These are phyloP conservation scores for Pongo abelii DNA, from an alignment of 2,113 vertebrate genomes.

Conservation along the genomic window DNA sequence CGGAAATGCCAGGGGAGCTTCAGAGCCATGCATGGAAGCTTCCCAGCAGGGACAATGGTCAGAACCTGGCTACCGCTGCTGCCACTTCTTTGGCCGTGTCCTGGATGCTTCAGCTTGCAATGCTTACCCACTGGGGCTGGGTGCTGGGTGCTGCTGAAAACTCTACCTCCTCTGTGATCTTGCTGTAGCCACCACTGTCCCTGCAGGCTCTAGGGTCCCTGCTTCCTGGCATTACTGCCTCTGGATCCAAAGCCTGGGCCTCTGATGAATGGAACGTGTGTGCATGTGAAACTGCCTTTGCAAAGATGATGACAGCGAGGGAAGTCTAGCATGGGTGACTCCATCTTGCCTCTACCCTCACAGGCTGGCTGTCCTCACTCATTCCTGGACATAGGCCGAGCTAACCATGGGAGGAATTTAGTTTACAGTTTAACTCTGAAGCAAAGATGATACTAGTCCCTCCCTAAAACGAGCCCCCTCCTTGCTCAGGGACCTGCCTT, in stretches of 20 bases:
- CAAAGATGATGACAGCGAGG: too few relatives aligned
- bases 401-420: too few relatives aligned
- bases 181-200: not conserved
- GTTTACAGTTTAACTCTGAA: too few relatives aligned
- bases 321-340: too few relatives aligned
- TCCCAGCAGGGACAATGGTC: not conserved
- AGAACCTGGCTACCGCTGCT: not conserved
- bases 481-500: too few relatives aligned
- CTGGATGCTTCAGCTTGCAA: too few relatives aligned
- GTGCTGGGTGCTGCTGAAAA: not conserved
- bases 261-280: not conserved
- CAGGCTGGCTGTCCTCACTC: too few relatives aligned
- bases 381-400: too few relatives aligned
- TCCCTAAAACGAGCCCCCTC: too few relatives aligned
- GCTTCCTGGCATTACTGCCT: not conserved
- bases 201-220: not conserved
- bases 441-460: too few relatives aligned
- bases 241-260: not conserved
- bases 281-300: not conserved
- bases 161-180: not conserved
- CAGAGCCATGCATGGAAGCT: not conserved
- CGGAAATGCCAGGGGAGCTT: not conserved
- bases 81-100: not conserved
- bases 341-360: too few relatives aligned
- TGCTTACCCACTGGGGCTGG: not conserved